phyloP scores from a whole-genome alignment of 53 echinoderm and acorn worm genomes.

The Stichopus horrens region DNA sequence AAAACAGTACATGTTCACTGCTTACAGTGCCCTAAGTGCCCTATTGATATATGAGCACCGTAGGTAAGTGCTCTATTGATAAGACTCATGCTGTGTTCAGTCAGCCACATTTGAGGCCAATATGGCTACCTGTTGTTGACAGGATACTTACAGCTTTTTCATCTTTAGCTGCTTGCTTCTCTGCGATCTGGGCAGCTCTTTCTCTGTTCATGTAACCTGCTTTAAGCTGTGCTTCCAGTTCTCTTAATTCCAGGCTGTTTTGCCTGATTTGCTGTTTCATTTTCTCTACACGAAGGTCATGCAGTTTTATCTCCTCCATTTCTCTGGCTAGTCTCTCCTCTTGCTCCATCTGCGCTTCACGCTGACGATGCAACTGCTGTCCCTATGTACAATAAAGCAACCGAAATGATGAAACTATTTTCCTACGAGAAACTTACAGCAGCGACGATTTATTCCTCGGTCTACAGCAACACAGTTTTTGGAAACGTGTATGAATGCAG shows the following conservation, averaged over 20 bases:
- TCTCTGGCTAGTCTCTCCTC: slow-evolving; percentile 82
- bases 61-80: too few relatives aligned
- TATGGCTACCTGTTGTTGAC: neutral
- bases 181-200: slow-evolving; percentile 90
- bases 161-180: slow-evolving; percentile 84
- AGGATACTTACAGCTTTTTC: slow-evolving; percentile 80
- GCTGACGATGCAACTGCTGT: slow-evolving; percentile 60
- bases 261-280: slow-evolving; percentile 95
- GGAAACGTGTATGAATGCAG: too few relatives aligned
- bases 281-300: slow-evolving; percentile 67
- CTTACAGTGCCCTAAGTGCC: too few relatives aligned
- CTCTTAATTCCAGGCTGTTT: slow-evolving; percentile 86
- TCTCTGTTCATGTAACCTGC: slow-evolving; percentile 96
- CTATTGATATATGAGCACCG: too few relatives aligned
- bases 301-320: slow-evolving; percentile 76
- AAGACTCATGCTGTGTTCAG: too few relatives aligned
- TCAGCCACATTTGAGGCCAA: too few relatives aligned
- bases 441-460: neutral
- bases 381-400: slow-evolving; percentile 48
- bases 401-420: too few relatives aligned
- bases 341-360: slow-evolving; percentile 86
- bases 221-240: slow-evolving; percentile 75
- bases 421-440: neutral
- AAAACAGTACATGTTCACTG: too few relatives aligned
- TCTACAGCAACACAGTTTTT: neutral